phyloP scores from a whole-genome alignment of 37 sponge, comb jelly and placozoan species.

The Aplysina aerophoba region DNA sequence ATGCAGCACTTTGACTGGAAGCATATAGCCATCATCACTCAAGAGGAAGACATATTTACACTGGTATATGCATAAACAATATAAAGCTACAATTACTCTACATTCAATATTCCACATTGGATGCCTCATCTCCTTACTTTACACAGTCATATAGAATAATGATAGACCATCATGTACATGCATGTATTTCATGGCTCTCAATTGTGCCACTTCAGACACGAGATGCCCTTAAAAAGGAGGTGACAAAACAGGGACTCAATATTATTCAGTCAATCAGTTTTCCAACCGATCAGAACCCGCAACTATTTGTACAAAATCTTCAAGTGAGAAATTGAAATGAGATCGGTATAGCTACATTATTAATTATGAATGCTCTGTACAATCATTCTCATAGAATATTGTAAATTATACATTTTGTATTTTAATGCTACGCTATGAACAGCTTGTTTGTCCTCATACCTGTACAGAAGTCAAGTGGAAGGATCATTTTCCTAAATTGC shows the following conservation, averaged over 20 bases:
- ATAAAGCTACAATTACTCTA: too few relatives aligned
- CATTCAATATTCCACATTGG: too few relatives aligned
- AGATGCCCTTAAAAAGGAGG: neutral
- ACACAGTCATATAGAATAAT: too few relatives aligned
- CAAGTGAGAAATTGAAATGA: neutral
- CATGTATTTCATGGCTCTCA: too few relatives aligned
- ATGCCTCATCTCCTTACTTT: too few relatives aligned
- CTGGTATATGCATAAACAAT: neutral
- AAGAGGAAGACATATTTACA: constrained; percentile 27
- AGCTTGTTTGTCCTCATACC: too few relatives aligned
- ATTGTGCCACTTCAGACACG: neutral
- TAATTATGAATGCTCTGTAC: too few relatives aligned
- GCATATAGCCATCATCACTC: constrained; percentile 9
- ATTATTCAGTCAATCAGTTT: neutral
- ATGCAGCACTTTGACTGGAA: constrained; percentile 23
- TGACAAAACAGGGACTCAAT: neutral
- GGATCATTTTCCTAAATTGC: constrained; percentile 64
- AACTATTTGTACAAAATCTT: neutral
- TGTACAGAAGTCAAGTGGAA: constrained; percentile 49
- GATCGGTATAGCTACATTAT: too few relatives aligned
- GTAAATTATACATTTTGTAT: too few relatives aligned
- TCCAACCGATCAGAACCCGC: neutral
- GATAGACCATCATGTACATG: too few relatives aligned
- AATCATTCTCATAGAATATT: too few relatives aligned
- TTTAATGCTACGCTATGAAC: too few relatives aligned